Base-by-base conservation (phyloP, 1,140 invertebrate species). In the Tetragonula clypearis region DNA sequence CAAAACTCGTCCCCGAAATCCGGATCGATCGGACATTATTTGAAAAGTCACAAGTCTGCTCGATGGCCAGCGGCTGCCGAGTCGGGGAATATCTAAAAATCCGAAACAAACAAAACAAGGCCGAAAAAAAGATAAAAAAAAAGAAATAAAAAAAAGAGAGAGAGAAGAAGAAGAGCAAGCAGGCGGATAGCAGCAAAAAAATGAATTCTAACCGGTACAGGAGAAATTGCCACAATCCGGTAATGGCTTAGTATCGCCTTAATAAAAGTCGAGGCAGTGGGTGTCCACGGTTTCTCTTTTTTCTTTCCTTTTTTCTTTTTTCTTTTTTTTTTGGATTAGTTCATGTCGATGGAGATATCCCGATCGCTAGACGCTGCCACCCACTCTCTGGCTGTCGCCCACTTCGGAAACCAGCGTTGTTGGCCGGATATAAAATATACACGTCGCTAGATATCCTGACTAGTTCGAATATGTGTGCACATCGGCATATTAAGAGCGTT, bases 381-480 rank as follows among this genome's bases (percentile, higher is more conserved):
- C 49, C 56, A 49, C 41, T 17, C 30, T 66, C 53, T 21, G 21
- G 11, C 55, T 75, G 55, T 55, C 41, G 26, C 19, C 65, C 68
- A 56, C 65, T 56, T 60, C 82, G 74, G 5, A 62, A 30, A 49
- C 69, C 68, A 21, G 26, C 68, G 17, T 41, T 49, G 49, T n/a
- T 73, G 23, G 60, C 35, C 86, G 88, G 84, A 92, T 93, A 92
- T 93, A 92, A 92, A 93, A 93, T 93, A 92, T 92, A 91, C 90
- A 91, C 91, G 86, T 84, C 84, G 87, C 80, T 87, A 86, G 85
- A 91, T 91, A 91, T 88, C 83, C 87, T 56, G 84, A 79, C 83
- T 77, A 78, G 74, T 66, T 84, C 21, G 62, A n/a, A 72, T 89
- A 86, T 68, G 77, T 84, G 76, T 53, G 79, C 35, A 41, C 79